A percentile compares a stretch with the other conserved stretches of the same genome.
These are phyloP conservation scores for Calephelis virginiensis DNA, from an alignment of 1,140 invertebrate species.

Conservation along the genomic window DNA sequence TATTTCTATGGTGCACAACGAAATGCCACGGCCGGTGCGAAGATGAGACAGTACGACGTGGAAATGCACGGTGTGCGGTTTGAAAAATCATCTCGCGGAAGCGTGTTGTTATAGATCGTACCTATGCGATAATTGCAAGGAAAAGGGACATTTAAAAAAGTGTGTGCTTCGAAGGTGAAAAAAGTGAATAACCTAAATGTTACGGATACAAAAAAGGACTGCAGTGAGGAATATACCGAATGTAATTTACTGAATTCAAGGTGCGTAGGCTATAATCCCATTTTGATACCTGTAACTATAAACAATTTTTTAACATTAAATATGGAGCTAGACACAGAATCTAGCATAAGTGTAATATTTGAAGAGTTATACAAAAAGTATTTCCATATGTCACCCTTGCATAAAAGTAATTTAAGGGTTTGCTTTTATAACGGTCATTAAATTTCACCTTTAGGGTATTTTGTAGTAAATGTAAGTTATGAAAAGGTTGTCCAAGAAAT, in stretches of 20 bases:
- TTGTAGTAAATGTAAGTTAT: conserved; percentile 17
- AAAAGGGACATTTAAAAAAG: no score
- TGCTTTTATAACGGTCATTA: no score
- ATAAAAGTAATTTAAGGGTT: conserved; percentile 12
- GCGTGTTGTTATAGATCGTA: no score
- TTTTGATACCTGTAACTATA: background rate
- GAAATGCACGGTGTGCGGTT: no score
- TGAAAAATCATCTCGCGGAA: no score
- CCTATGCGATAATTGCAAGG: no score
- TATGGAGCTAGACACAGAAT: background rate
- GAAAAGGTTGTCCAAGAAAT: conserved; percentile 19
- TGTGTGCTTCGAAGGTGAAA: background rate
- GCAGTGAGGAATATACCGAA: background rate
- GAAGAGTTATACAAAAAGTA: conserved; percentile 23
- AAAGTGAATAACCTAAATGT: background rate
- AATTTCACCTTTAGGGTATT: background rate
- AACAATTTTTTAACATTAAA: background rate
- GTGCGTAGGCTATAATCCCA: background rate
- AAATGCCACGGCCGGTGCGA: background rate
- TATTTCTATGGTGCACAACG: no score
- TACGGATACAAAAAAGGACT: background rate
- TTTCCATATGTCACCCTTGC: conserved; percentile 19
- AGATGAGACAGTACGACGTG: background rate
- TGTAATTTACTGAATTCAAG: background rate
- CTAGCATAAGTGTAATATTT: conserved; percentile 22